Evolutionary conservation across 1,140 invertebrate genomes (phyloP).

Genomic region (Eubasilissa regina): DNA sequence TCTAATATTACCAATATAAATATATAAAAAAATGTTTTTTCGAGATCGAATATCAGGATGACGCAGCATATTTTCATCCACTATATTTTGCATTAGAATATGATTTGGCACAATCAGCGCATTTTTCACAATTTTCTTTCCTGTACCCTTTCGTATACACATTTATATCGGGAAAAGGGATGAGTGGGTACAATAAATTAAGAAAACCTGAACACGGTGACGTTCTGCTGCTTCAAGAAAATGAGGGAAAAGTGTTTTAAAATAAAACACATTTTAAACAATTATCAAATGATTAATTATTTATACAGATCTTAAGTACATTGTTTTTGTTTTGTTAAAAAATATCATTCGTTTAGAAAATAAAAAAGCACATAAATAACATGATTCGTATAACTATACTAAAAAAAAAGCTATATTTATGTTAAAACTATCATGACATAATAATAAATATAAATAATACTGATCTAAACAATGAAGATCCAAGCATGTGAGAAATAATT

Average conservation of each 20-base stretch:
- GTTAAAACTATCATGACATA: slow-evolving; percentile 23
- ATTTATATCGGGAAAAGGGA: no score
- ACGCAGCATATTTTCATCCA: no score
- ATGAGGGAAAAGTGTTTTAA: not conserved
- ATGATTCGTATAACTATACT: slow-evolving; percentile 19
- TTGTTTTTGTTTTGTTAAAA: slow-evolving; percentile 29
- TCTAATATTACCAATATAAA: no score
- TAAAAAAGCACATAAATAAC: slow-evolving; percentile 25
- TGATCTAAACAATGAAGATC: slow-evolving; percentile 12
- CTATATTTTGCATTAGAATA: no score
- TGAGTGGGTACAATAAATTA: no score
- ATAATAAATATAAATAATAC: slow-evolving; percentile 27
- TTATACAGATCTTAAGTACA: slow-evolving; percentile 30
- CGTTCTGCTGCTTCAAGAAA: not conserved
- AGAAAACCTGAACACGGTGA: not conserved
- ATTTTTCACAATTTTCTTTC: no score
- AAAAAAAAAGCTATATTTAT: slow-evolving; percentile 28
- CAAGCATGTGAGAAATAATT: not conserved
- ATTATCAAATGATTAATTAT: slow-evolving; percentile 28
- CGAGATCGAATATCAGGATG: no score
- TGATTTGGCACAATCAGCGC: no score
- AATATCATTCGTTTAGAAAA: slow-evolving; percentile 16
- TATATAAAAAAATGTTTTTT: no score
- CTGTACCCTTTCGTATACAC: no score
- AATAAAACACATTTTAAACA: slow-evolving; percentile 22